Conservation (phyloP, 2,888 invertebrate species). For the Eutolmus rufibarbis region DNA sequence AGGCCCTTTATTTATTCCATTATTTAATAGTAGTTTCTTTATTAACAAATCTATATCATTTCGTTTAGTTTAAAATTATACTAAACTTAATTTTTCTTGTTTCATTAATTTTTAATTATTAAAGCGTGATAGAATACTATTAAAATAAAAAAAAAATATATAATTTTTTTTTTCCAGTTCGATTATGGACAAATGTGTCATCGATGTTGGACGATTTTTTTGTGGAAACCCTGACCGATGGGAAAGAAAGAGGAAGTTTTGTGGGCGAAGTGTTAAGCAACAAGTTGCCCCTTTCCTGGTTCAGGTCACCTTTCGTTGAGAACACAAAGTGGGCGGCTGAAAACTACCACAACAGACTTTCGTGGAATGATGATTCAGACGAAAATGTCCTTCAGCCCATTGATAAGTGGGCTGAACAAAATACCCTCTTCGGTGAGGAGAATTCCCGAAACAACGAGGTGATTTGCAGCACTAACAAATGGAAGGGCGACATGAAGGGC, state of each 20-base stretch:
- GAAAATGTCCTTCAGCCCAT: conserved; percentile 41
- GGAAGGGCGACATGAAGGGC: conserved; percentile 6
- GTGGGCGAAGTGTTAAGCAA: conserved; percentile 53
- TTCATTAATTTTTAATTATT: too few species aligned
- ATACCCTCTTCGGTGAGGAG: neutral
- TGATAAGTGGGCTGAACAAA: conserved; percentile 36
- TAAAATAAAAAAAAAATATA: too few species aligned
- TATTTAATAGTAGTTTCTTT: too few species aligned
- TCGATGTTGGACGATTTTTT: conserved; percentile 50
- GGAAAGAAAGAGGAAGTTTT: conserved; percentile 54
- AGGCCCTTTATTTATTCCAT: too few species aligned
- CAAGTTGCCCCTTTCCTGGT: conserved; percentile 56
- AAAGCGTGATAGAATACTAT: too few species aligned
- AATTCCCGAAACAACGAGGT: neutral
- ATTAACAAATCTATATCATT: too few species aligned
- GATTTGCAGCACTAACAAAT: conserved; percentile 43
- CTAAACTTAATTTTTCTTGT: too few species aligned
- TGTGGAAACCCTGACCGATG: conserved; percentile 53
- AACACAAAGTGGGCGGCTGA: conserved; percentile 47
- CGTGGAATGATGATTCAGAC: conserved; percentile 35
- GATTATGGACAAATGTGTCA: conserved; percentile 43
- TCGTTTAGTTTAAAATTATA: too few species aligned
- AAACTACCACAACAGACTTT: conserved; percentile 45
- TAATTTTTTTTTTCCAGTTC: conserved; percentile 47
- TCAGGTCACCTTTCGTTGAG: conserved; percentile 51